Percentiles rank a stretch among this genome's conserved stretches.
These are phyloP conservation scores for Nanger granti DNA, from an alignment of 2,113 vertebrate species.

Conservation along the genomic window DNA sequence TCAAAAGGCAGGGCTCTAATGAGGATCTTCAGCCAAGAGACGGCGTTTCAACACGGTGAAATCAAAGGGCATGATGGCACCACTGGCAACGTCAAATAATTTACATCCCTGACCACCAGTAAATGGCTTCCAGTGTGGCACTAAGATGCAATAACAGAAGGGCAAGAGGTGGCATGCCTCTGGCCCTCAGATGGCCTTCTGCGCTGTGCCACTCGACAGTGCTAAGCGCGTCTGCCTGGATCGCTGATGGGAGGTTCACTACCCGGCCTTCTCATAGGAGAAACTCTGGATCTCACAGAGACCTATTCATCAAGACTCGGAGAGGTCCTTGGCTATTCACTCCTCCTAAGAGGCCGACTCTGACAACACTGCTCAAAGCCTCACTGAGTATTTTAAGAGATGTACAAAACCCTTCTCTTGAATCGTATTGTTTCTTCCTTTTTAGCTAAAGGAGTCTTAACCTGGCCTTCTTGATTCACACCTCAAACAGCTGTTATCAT, in stretches of 20 bases:
- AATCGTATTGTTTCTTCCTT: background rate
- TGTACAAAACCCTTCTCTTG: background rate
- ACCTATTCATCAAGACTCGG: background rate
- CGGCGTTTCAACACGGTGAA: slow-evolving; percentile 64
- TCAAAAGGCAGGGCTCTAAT: slow-evolving; percentile 69
- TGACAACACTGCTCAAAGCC: background rate
- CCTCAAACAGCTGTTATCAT: background rate
- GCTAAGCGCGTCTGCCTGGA: slow-evolving; percentile 18
- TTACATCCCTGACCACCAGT: slow-evolving; percentile 70
- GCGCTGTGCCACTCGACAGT: background rate
- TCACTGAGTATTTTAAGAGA: background rate
- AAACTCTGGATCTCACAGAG: background rate
- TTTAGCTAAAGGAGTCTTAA: background rate
- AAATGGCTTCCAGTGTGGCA: slow-evolving; percentile 56
- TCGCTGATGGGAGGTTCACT: background rate
- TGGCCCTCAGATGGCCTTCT: slow-evolving; percentile 62
- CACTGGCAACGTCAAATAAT: slow-evolving; percentile 59
- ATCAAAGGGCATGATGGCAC: slow-evolving; percentile 60
- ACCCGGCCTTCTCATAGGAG: background rate
- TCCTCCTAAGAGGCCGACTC: background rate
- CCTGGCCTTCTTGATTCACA: background rate
- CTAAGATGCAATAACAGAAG: slow-evolving; percentile 62
- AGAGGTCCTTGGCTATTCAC: slow-evolving; percentile 33
- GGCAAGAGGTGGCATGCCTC: background rate
- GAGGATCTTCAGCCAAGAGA: slow-evolving; percentile 76